These are phyloP conservation scores for Xiphydria camelus DNA, from an alignment of 2,888 invertebrate species.

Conservation along the genomic window DNA sequence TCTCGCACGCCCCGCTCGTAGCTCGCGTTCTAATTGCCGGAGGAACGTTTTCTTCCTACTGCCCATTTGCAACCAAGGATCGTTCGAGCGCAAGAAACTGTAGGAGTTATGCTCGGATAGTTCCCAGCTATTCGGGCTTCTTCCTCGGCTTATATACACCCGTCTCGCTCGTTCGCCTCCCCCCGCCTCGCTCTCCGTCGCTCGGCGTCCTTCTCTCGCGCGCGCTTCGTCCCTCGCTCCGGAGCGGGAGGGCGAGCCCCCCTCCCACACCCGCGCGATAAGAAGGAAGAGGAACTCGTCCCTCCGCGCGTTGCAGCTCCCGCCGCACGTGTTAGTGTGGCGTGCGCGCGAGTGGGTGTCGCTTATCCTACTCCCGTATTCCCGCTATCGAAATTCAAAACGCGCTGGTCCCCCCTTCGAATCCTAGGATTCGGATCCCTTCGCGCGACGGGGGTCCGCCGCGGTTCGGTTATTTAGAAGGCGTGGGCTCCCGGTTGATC, in stretches of 20 bases:
- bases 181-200: background rate
- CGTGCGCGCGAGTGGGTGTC: constrained; percentile 8
- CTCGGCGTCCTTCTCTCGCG: background rate
- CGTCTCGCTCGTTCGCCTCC: constrained; percentile 7
- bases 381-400: constrained; percentile 12
- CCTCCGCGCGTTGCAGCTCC: too few species aligned
- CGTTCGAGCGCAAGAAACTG: constrained; percentile 21
- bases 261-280: too few species aligned
- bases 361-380: constrained; percentile 8
- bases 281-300: too few species aligned
- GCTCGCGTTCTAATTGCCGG: too few species aligned
- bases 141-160: too few species aligned
- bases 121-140: constrained; percentile 7
- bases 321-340: too few species aligned
- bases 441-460: constrained; percentile 6
- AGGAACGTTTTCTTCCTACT: too few species aligned
- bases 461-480: constrained; percentile 12
- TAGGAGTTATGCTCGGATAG: constrained; percentile 25
- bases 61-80: too few species aligned
- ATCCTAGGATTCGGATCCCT: constrained; percentile 5
- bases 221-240: too few species aligned
- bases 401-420: constrained; percentile 2
- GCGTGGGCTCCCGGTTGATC: constrained; percentile 13
- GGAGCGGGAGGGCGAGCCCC: background rate
- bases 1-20: too few species aligned